A percentile compares a stretch with the other conserved stretches of the same genome.
phyloP scores from a whole-genome alignment of 2,113 vertebrate genomes.

The Serilophus lunatus region DNA sequence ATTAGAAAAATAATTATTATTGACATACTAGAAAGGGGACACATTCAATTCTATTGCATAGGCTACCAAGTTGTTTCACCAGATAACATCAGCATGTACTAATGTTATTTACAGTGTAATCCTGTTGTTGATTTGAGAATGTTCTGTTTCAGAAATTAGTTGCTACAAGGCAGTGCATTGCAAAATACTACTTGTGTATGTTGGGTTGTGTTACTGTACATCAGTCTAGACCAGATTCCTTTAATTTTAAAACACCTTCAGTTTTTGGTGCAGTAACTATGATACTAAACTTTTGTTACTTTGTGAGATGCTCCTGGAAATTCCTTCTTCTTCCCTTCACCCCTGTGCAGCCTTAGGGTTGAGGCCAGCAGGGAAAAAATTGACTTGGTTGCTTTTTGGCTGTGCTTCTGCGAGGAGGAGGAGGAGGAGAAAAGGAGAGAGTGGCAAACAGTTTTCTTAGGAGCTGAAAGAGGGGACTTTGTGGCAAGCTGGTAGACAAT shows the following conservation, averaged over 20 bases:
- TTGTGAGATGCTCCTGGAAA: not conserved
- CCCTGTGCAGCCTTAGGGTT: not conserved
- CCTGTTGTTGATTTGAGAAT: constrained; percentile 10
- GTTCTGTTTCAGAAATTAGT: constrained; percentile 24
- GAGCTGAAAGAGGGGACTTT: not conserved
- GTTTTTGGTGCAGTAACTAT: not conserved
- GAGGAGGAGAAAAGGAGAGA: not conserved
- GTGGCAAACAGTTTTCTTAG: not conserved
- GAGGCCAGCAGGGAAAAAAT: not conserved
- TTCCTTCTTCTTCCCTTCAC: not conserved
- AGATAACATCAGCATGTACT: constrained; percentile 20
- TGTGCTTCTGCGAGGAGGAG: not conserved
- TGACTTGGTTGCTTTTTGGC: not conserved
- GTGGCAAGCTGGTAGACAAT: not conserved
- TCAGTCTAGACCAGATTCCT: not conserved
- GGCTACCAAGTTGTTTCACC: not conserved
- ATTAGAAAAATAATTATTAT: constrained; percentile 40
- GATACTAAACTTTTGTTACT: not conserved
- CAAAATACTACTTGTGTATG: not conserved
- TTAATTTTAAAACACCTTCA: not conserved
- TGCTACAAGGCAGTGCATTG: not conserved
- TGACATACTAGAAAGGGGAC: not conserved
- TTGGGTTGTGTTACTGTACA: not conserved
- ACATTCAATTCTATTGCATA: not conserved
- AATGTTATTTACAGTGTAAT: constrained; percentile 13